Evolutionary conservation across 2,113 vertebrate species (phyloP), one percentile per base, ranked within the genome.

Genomic region (Cyanoderma ruficeps): DNA sequence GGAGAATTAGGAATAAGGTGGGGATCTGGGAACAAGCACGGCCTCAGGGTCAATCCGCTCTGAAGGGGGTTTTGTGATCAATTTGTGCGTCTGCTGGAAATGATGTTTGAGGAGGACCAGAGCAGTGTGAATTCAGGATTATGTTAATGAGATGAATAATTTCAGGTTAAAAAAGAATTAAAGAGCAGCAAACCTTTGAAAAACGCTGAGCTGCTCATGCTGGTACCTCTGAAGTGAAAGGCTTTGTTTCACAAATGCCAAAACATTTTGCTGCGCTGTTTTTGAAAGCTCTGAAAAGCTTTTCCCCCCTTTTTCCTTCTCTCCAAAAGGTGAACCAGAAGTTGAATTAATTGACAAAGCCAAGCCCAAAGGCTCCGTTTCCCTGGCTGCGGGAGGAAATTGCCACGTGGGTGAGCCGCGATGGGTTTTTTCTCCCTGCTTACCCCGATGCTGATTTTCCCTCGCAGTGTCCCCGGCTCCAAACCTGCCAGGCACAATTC

Each of bases 161-260:
- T 95, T 74, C 86, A 92, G 83, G 88, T 93, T 95, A 63, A 90
- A 93, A 92, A 93, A 88, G 90, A 97, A 85, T 81, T 72, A 88
- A 90, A 96, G 72, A 89, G 83, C 50, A 86, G 68, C 39, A 93
- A 92, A 88, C 82, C 92, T 96, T 95, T 94, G 95, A 96, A 95
- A 97, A 92, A 60, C 0, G 2, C 80, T 50, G 76, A 88, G 80
- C 27, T 50, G 60, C 87, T 95, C 93, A 75, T 63, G 52, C 60
- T 5, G 52, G 44, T 42, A 39, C 7, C 86, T 96, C 88, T 94
- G 94, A 96, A 96, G 96, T 87, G 71, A 90, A 78, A 70, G 47
- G 55, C 92, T 96, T 96, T 89, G 93, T 96, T 96, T 90, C 91
- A 93, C 35, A 96, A 94, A 90, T 96, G 94, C 96, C 95, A 94